Percentiles rank a stretch among this genome's conserved stretches.
Conservation (phyloP, 2,797 vertebrate species). For the Rhinella marina region DNA sequence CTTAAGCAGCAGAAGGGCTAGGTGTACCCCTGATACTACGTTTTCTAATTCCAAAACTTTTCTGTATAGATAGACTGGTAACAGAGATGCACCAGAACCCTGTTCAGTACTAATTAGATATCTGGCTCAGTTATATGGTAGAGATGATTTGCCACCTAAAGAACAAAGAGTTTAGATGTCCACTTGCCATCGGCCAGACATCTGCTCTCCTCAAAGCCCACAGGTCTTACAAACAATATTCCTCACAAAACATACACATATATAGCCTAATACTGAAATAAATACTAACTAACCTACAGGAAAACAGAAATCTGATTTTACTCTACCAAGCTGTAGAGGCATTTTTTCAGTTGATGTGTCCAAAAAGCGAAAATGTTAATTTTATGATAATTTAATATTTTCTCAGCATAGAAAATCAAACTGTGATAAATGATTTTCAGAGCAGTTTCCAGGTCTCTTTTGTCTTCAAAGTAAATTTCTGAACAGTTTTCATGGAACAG, state of each 20-base stretch:
- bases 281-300: not conserved
- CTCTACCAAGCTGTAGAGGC: not conserved
- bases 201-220: not conserved
- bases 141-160: not conserved
- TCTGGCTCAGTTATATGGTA: not conserved
- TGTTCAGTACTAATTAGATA: not conserved
- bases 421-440: constrained; percentile 21
- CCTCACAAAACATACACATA: not conserved
- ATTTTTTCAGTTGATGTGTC: not conserved
- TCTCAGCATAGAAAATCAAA: constrained; percentile 19
- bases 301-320: not conserved
- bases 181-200: not conserved
- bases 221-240: not conserved
- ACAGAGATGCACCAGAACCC: not conserved
- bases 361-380: constrained; percentile 3
- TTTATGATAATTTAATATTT: constrained; percentile 44
- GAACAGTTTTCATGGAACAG: constrained; percentile 36
- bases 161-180: not conserved
- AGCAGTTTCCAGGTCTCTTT: constrained; percentile 15
- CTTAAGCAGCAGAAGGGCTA: no score
- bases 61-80: not conserved
- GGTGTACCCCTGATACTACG: no score
- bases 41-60: not conserved
- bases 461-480: constrained; percentile 35
- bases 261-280: not conserved